phyloP scores from a whole-genome alignment of 2,113 vertebrate species.

The Odontesthes bonariensis region DNA sequence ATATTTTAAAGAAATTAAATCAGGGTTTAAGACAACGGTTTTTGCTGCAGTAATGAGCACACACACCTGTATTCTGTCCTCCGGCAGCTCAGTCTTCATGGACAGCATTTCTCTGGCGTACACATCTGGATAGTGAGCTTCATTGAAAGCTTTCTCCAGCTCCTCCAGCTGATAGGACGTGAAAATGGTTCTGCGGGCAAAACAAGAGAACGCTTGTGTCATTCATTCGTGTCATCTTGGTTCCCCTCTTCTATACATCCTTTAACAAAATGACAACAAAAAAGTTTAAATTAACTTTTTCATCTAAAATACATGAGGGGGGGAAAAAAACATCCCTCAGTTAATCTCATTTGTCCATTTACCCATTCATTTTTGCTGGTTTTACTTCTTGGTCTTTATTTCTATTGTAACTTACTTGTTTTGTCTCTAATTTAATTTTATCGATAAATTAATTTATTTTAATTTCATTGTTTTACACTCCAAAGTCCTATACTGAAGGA shows the following conservation, averaged over 20 bases:
- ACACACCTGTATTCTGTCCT: slow-evolving; percentile 98
- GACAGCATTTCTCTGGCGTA: slow-evolving; percentile 98
- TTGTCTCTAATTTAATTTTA: too few species aligned
- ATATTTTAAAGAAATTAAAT: neutral
- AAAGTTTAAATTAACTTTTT: too few species aligned
- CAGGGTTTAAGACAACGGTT: neutral
- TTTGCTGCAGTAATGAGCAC: slow-evolving; percentile 48
- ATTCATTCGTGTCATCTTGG: neutral
- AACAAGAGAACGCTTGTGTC: neutral
- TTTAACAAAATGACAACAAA: too few species aligned
- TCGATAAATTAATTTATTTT: too few species aligned
- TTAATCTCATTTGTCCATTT: too few species aligned
- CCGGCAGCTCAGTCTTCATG: slow-evolving; percentile 98
- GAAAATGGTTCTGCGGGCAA: slow-evolving; percentile 92
- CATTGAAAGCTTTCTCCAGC: slow-evolving; percentile 98
- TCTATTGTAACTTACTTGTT: neutral
- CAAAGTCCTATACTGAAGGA: too few species aligned
- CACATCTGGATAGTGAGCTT: slow-evolving; percentile 98
- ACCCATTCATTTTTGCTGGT: too few species aligned
- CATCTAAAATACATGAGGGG: too few species aligned
- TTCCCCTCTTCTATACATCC: too few species aligned
- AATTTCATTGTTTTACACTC: too few species aligned
- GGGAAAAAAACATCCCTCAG: too few species aligned
- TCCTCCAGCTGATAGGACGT: slow-evolving; percentile 99
- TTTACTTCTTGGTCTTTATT: neutral